Base-by-base conservation (phyloP, 2,797 vertebrate species). In the Hemitrygon akajei region DNA sequence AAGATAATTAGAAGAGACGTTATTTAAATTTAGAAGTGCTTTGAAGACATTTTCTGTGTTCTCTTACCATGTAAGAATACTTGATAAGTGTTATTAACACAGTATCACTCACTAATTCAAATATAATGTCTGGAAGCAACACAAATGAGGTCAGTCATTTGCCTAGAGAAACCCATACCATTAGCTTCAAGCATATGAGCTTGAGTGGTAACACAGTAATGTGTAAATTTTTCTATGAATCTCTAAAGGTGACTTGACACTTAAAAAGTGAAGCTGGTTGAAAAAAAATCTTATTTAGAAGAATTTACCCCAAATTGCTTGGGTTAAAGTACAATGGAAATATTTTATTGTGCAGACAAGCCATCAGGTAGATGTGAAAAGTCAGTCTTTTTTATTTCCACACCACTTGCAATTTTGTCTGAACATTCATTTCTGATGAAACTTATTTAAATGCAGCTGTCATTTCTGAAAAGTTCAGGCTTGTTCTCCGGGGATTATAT, bases 401-500 rank as follows among this genome's bases (percentile, higher is more conserved):
- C 30, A 73, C 34, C 9, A 10, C 30, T 47, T 75, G 16, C 37
- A 56, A 76, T 73, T 56, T 76, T 93, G 86, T 91, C 63, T 91
- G 86, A 91, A 91, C 86, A 91, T 16, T 63, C 30, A 30, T 66
- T 60, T 89, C 58, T n/a, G 6, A 37, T 34, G 94, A 94, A 95
- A 94, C 96, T 96, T 96, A 96, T 96, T 97, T 96, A 96, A 96
- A 96, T 95, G 96, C 96, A 96, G 95, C 96, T 96, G 96, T 96
- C 97, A 96, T 96, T 97, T 96, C 95, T 2, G 96, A 96, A 95
- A 94, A 20, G 98, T 96, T 97, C 95, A 94, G 96, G 97, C 98
- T 97, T 95, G 98, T 96, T 76, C 97, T 95, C 94, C 93, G 6
- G 63, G 95, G 96, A 95, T 95, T 95, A 94, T 87, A 66, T 79